Base-by-base conservation (phyloP, 1,140 invertebrate genomes). In the Metopolophium dirhodum region DNA sequence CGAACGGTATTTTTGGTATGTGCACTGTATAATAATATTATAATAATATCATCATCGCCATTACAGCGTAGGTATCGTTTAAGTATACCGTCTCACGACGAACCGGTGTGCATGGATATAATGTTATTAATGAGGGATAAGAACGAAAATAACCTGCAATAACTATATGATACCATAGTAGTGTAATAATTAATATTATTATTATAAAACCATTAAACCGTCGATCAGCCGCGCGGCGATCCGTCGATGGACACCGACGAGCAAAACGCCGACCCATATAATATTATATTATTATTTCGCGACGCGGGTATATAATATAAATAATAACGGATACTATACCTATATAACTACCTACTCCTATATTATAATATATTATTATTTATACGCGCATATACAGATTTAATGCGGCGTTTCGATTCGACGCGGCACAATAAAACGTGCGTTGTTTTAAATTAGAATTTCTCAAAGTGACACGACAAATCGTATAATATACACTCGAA, bases 361-460 rank as follows among this genome's bases (percentile, higher is more conserved):
- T 68, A 68, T 26, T n/a, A 68, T 61, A 61, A 2, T 51, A 51
- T 51, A 51, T 14, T 18, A 18, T 49, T 57, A 26, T 57, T 26
- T 8, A 61, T 61, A 61, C 8, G 23, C 11, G 26, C 8, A 57
- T 26, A 57, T 61, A 30, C 30, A 30, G 2, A 14, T 61, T 61
- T 30, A 30, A 61, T 61, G 57, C 61, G 61, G 61, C 6, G n/a
- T 68, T 68, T 68, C 61, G 61, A 68, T 30, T 68, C 30, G 30
- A n/a, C 61, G 30, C 30, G 30, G 57, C 30, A n/a, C 61, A 68
- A 68, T 30, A 68, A 68, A 68, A 68, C 61, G 61, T 68, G 61
- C 61, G 61, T 68, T 68, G 61, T 68, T 68, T 68, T 68, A 68
- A 68, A 68, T 68, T 68, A 68, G 61, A 68, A 68, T 68, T 68